Percentiles rank a stretch among this genome's conserved stretches.
Conservation (phyloP, 2,113 vertebrate species). For the Myrmecobius fasciatus region DNA sequence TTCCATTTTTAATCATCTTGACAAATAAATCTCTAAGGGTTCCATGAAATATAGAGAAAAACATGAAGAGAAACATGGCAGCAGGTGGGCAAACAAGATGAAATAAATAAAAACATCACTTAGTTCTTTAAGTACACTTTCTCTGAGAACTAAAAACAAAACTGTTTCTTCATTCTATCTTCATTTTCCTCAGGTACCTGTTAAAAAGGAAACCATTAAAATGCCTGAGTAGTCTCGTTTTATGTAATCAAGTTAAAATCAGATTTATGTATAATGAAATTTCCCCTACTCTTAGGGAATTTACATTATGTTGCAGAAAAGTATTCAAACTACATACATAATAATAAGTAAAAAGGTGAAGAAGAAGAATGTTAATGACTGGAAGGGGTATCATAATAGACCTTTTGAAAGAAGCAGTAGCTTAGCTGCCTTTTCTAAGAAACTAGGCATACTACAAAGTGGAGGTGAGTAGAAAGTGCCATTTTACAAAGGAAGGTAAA, state of each 20-base stretch:
- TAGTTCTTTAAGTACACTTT: neutral
- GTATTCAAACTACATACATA: neutral
- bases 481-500: neutral
- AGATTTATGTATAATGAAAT: neutral
- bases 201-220: neutral
- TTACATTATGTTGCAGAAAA: neutral
- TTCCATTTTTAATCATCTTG: neutral
- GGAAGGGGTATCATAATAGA: accelerated
- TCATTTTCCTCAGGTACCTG: neutral
- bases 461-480: neutral
- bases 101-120: neutral
- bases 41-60: neutral
- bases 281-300: neutral
- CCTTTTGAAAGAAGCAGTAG: neutral
- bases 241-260: neutral
- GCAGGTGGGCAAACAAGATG: neutral
- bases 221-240: neutral
- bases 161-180: neutral
- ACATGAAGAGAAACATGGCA: neutral
- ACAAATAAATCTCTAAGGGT: neutral
- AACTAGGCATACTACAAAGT: neutral
- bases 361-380: neutral
- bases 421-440: neutral
- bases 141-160: neutral
- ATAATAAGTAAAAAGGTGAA: neutral